These are phyloP conservation scores for Crocuta crocuta DNA, from an alignment of 2,113 vertebrate genomes.

Conservation along the genomic window DNA sequence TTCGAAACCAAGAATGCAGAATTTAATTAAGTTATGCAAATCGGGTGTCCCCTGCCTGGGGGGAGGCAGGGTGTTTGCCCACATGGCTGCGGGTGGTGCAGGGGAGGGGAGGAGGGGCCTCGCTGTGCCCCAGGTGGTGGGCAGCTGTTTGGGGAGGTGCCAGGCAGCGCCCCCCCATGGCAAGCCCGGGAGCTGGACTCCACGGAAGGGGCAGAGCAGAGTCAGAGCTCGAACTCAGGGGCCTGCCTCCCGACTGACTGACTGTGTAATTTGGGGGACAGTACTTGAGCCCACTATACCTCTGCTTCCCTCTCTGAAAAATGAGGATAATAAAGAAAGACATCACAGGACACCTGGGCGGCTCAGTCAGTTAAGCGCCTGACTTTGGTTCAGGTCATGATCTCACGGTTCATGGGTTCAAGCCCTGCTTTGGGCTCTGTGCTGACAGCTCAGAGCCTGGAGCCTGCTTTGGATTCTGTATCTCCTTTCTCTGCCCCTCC, in stretches of 20 bases:
- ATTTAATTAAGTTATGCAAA: constrained; percentile 86
- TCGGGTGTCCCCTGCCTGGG: constrained; percentile 65
- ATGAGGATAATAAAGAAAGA: neutral
- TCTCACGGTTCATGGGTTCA: no score
- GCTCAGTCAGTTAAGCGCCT: no score
- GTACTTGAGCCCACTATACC: neutral
- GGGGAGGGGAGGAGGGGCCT: neutral
- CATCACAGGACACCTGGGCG: no score
- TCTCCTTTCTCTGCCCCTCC: no score
- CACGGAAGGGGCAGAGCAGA: neutral
- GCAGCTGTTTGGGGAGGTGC: neutral
- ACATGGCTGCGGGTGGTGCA: neutral
- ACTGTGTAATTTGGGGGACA: neutral
- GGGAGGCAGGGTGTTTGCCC: constrained; percentile 73
- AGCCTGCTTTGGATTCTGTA: no score
- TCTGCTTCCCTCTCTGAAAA: constrained; percentile 1
- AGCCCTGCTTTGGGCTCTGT: no score
- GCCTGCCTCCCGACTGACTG: neutral
- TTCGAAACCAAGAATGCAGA: constrained; percentile 63
- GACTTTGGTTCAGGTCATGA: no score
- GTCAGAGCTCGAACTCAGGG: neutral
- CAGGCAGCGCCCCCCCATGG: neutral
- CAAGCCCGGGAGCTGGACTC: neutral
- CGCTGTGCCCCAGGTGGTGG: neutral
- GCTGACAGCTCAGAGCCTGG: no score